phyloP scores from a whole-genome alignment of 2,113 vertebrate species.

The Harpagus bidentatus region DNA sequence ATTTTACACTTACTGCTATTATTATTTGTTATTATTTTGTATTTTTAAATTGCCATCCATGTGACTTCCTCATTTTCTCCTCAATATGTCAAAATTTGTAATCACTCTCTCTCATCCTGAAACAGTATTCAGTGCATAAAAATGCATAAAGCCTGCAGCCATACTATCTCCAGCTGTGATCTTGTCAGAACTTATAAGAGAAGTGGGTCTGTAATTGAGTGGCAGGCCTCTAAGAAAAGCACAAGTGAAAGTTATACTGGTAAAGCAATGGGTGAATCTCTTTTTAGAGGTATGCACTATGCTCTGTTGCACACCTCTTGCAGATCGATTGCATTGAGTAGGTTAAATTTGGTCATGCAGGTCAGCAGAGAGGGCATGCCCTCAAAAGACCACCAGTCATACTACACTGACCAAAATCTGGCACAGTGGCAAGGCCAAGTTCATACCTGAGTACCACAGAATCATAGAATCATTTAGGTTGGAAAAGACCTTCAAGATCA shows the following conservation, averaged over 20 bases:
- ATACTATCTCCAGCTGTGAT: neutral
- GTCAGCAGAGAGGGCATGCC: neutral
- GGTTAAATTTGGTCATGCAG: neutral
- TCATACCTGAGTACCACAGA: neutral
- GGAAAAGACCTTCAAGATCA: no score
- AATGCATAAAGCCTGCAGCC: neutral
- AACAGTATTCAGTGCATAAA: neutral
- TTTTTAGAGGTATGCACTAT: neutral
- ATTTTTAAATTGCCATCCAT: neutral
- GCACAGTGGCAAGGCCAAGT: neutral
- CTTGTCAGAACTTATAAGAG: neutral
- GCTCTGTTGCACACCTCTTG: neutral
- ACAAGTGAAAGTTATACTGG: neutral
- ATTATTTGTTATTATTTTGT: neutral
- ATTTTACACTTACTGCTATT: neutral
- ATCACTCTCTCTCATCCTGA: neutral
- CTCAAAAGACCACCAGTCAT: neutral
- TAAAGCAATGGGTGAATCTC: neutral
- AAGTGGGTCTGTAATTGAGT: neutral
- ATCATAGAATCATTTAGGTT: no score
- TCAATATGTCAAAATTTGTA: neutral
- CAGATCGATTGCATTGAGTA: neutral
- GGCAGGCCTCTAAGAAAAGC: neutral
- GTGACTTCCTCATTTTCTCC: neutral
- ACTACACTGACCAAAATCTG: neutral